phyloP scores from a whole-genome alignment of 2,888 invertebrate genomes.

The Drosophila paranaensis region DNA sequence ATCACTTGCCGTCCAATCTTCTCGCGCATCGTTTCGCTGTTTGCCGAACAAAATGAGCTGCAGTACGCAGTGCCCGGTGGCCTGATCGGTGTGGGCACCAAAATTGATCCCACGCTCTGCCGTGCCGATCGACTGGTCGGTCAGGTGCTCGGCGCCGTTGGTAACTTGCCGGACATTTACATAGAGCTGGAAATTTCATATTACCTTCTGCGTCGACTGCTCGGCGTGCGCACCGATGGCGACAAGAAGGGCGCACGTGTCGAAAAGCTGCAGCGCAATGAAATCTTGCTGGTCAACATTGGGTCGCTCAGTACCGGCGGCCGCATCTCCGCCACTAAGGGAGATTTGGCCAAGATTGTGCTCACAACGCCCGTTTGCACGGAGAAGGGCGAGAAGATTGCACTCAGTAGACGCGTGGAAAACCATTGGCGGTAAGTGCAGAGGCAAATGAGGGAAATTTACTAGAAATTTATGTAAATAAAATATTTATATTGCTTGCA shows the following conservation, averaged over 20 bases:
- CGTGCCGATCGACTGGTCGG: slow-evolving; percentile 99
- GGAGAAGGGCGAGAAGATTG: slow-evolving; percentile 99
- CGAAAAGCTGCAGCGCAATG: slow-evolving; percentile 94
- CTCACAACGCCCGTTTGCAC: slow-evolving; percentile 99
- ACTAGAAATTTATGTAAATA: not conserved
- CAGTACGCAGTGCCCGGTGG: slow-evolving; percentile 99
- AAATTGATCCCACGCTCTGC: slow-evolving; percentile 99
- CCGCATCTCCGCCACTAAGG: slow-evolving; percentile 96
- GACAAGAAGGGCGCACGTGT: slow-evolving; percentile 99
- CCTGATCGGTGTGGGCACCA: slow-evolving; percentile 99
- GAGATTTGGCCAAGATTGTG: slow-evolving; percentile 98
- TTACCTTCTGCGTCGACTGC: slow-evolving; percentile 96
- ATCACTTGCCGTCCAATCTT: slow-evolving; percentile 98
- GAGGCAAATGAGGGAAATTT: not conserved
- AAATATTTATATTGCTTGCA: slow-evolving; percentile 83
- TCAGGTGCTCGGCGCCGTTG: slow-evolving; percentile 98
- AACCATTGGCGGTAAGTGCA: slow-evolving; percentile 97
- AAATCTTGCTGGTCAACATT: slow-evolving; percentile 98
- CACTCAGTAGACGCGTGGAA: slow-evolving; percentile 98
- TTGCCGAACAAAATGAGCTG: slow-evolving; percentile 98
- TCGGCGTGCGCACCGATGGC: slow-evolving; percentile 99
- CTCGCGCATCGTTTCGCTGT: slow-evolving; percentile 98
- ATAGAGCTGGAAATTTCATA: slow-evolving; percentile 99
- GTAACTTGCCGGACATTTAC: slow-evolving; percentile 97
- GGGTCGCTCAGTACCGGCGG: slow-evolving; percentile 99